Percentiles rank a stretch among this genome's conserved stretches.
Conservation (phyloP, 1,140 invertebrate genomes). For the Telenomus remus region DNA sequence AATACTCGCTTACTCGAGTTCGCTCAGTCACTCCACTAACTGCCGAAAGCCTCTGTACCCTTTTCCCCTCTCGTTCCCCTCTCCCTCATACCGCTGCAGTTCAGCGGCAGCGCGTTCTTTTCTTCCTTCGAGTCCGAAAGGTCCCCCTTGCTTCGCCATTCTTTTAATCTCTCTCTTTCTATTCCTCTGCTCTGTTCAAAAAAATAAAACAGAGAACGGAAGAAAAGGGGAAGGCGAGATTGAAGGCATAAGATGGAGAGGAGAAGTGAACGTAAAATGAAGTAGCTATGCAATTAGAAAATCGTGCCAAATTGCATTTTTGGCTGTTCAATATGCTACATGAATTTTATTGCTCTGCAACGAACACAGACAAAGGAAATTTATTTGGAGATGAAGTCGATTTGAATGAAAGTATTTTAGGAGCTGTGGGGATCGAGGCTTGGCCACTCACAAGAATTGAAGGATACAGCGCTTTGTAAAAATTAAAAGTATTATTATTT, state of each 20-base stretch:
- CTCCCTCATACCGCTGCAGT: conserved; percentile 2
- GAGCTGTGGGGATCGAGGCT: conserved; percentile 23
- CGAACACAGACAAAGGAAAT: conserved; percentile 34
- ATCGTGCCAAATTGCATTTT: conserved; percentile 35
- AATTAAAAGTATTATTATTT: not conserved
- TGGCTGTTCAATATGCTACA: conserved; percentile 36
- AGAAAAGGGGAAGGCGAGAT: conserved; percentile 3
- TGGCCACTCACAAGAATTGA: conserved; percentile 29
- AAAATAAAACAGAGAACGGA: not conserved
- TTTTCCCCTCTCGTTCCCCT: conserved; percentile 32
- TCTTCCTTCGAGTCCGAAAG: conserved; percentile 21
- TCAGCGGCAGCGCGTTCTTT: conserved; percentile 36
- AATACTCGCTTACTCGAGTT: conserved; percentile 70
- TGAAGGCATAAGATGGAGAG: conserved; percentile 29
- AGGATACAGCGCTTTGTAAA: conserved; percentile 5
- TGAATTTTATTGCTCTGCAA: conserved; percentile 34
- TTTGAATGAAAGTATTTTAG: conserved; percentile 41
- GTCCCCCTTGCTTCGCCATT: conserved; percentile 10
- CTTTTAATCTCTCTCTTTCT: conserved; percentile 22
- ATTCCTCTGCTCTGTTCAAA: not conserved
- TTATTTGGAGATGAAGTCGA: conserved; percentile 42
- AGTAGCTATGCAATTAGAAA: conserved; percentile 24
- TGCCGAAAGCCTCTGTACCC: conserved; percentile 68
- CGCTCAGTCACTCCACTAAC: conserved; percentile 65
- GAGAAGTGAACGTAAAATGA: conserved; percentile 36